Base-by-base conservation (phyloP, 1,140 invertebrate species). In the Sitobion miscanthi region DNA sequence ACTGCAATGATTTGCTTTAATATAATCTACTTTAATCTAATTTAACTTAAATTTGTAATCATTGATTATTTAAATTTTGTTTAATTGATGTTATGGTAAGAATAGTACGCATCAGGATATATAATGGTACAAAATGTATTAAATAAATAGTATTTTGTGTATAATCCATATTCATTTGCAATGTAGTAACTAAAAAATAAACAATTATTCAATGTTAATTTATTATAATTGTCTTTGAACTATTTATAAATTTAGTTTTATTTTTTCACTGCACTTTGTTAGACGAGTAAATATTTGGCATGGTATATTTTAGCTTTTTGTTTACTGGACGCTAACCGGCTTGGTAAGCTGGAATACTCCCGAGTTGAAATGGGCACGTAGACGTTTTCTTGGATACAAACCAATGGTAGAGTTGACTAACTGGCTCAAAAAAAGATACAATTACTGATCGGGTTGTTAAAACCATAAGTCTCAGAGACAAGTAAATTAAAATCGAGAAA, bases 351-450 rank as follows among this genome's bases (percentile, higher is more conserved):
- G 35, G 23, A 54, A 93, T 86, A 23, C 49, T 20, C 21, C 1
- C 35, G 25, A 86, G 42, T 90, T n/a, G 49, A 93, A 93, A 85
- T 47, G 35, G 77, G 82, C 54, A 85, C 77, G 91, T 57, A 49
- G 82, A 93, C 91, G 82, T 93, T 93, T 93, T 93, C 52, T 93
- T 93, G 91, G 91, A 93, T 86, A n/a, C 49, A 85, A 52, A 93
- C 91, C 91, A 93, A 93, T 93, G 49, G 14, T 30, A 25, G 20
- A 82, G 77, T 92, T 83, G 90, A 49, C 69, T 92, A 92, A 92
- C 77, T 92, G 91, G 77, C 91, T 92, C 91, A 52, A 83, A 92
- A 89, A 91, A 92, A 82, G 21, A 92, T 92, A 57, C 91, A 93
- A 93, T 93, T 86, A 93, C 47, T 17, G 82, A 85, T 93, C 91